Conservation (phyloP, 2,113 vertebrate genomes). For the Corydoras maculifer region DNA sequence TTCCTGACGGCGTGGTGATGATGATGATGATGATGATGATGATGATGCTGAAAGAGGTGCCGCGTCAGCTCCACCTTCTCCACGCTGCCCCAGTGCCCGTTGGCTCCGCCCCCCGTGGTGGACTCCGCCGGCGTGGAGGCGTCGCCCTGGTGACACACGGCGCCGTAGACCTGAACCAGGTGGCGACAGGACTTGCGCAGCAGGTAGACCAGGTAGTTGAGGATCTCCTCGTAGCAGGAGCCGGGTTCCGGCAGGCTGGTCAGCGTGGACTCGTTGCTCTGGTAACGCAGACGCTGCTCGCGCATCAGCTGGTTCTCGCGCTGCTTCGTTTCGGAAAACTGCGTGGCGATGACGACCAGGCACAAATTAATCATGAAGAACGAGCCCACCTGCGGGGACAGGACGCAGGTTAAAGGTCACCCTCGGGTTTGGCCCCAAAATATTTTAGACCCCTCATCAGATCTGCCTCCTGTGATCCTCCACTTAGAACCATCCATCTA, state of each 20-base stretch:
- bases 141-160: slow-evolving; percentile 33
- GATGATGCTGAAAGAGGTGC: slow-evolving; percentile 76
- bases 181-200: slow-evolving; percentile 80
- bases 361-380: slow-evolving; percentile 99
- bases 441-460: too few species aligned
- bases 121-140: slow-evolving; percentile 59
- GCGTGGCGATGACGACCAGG: slow-evolving; percentile 97
- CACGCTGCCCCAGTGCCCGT: slow-evolving; percentile 45
- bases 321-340: slow-evolving; percentile 97
- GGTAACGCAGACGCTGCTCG: slow-evolving; percentile 88
- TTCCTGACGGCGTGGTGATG: slow-evolving; percentile 72
- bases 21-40: slow-evolving; percentile 65
- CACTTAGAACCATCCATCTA: too few species aligned
- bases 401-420: background rate
- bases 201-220: slow-evolving; percentile 86
- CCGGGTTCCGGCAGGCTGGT: slow-evolving; percentile 91
- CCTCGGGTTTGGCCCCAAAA: too few species aligned
- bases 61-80: slow-evolving; percentile 65
- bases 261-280: slow-evolving; percentile 89
- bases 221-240: slow-evolving; percentile 93
- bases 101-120: slow-evolving; percentile 25
- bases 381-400: slow-evolving; percentile 80
- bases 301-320: slow-evolving; percentile 97
- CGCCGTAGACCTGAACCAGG: slow-evolving; percentile 56
- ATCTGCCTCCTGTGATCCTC: too few species aligned